These are phyloP conservation scores for Capitella teleta DNA, from an alignment of 1,140 invertebrate species.

Conservation along the genomic window DNA sequence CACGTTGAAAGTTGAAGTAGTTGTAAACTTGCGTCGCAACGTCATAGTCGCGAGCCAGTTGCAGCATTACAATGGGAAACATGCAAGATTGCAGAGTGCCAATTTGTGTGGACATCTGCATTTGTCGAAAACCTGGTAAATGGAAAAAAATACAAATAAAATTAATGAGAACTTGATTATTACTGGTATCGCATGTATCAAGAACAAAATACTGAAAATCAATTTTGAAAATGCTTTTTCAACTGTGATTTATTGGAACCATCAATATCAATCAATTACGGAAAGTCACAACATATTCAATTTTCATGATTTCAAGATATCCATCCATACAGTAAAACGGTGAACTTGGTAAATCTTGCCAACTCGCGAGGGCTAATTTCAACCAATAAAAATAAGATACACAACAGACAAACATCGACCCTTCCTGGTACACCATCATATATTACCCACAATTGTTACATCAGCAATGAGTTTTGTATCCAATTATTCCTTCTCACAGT, in stretches of 20 bases:
- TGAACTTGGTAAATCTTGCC: no score
- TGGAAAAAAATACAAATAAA: constrained; percentile 1
- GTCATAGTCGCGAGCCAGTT: constrained; percentile 18
- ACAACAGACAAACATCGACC: neutral
- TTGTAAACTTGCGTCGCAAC: constrained; percentile 18
- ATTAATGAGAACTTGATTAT: neutral
- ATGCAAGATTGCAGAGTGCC: constrained; percentile 19
- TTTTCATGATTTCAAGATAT: neutral
- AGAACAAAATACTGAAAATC: neutral
- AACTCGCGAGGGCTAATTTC: no score
- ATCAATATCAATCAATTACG: no score
- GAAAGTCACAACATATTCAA: no score
- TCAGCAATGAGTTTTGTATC: no score
- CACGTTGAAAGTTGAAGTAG: constrained; percentile 22
- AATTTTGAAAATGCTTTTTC: no score
- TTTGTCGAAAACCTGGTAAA: constrained; percentile 20
- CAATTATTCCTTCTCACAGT: no score
- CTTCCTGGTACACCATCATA: neutral
- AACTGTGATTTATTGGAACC: no score
- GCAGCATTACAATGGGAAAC: constrained; percentile 22
- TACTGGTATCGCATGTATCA: neutral
- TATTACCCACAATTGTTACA: neutral
- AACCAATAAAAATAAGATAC: no score
- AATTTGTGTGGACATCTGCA: constrained; percentile 21
- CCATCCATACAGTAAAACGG: neutral